These are phyloP conservation scores for Dromococcyx pavoninus DNA, from an alignment of 2,797 vertebrate species.

Conservation along the genomic window DNA sequence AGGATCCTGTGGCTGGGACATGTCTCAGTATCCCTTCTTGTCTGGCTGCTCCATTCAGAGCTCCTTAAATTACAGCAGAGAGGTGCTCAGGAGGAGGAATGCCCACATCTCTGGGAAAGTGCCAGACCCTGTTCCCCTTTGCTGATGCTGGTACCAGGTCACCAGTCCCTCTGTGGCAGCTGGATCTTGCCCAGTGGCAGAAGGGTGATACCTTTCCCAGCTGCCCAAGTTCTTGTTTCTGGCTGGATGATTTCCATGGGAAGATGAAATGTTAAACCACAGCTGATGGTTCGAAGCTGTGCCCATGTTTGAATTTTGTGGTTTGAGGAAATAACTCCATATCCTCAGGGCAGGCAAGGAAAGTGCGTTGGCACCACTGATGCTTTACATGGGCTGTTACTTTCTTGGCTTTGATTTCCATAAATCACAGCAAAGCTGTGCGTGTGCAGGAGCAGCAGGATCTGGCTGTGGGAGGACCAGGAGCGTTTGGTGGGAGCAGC, in stretches of 20 bases:
- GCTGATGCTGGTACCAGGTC: rapidly evolving
- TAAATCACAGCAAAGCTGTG: not conserved
- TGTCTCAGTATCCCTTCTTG: rapidly evolving
- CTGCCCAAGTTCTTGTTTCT: not conserved
- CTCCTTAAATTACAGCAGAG: not conserved
- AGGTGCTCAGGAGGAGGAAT: not conserved
- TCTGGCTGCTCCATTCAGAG: not conserved
- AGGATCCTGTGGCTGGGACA: not conserved
- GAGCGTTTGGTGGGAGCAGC: not conserved
- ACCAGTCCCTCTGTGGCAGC: rapidly evolving
- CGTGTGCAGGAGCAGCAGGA: rapidly evolving
- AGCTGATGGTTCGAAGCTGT: not conserved
- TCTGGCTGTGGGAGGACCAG: not conserved
- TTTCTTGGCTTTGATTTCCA: not conserved
- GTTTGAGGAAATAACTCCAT: not conserved
- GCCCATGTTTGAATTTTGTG: not conserved
- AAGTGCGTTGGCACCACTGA: rapidly evolving
- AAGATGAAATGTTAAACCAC: not conserved
- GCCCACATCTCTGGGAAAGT: rapidly evolving
- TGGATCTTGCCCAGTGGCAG: rapidly evolving
- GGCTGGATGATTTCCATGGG: not conserved
- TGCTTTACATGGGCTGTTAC: not conserved
- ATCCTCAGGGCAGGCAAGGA: not conserved
- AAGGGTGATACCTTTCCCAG: not conserved
- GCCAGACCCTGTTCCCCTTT: no score